These are phyloP conservation scores for Sturmia bella DNA, from an alignment of 2,888 invertebrate species.

Conservation along the genomic window DNA sequence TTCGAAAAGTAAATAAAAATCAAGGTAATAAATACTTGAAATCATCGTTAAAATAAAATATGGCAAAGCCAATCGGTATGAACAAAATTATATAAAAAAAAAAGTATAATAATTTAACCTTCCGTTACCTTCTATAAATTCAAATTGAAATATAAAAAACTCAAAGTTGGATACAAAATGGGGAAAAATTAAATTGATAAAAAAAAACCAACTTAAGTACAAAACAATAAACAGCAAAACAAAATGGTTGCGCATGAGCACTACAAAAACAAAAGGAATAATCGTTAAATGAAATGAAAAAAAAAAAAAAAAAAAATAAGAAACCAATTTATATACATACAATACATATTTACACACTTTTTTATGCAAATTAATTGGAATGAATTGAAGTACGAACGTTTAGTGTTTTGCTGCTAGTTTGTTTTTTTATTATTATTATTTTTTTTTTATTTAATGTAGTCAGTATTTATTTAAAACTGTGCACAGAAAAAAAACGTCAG, in stretches of 20 bases:
- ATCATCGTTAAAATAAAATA: constrained; percentile 51
- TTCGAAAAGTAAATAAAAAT: constrained; percentile 53
- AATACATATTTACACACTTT: constrained; percentile 68
- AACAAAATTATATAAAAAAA: constrained; percentile 48
- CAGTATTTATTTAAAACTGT: constrained; percentile 23
- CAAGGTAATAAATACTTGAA: constrained; percentile 63
- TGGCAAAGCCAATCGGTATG: constrained; percentile 60
- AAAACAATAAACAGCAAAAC: constrained; percentile 63
- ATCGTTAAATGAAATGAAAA: constrained; percentile 50
- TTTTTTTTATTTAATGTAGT: constrained; percentile 9
- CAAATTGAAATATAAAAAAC: constrained; percentile 48
- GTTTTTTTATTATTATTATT: not conserved
- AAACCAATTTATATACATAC: constrained; percentile 38
- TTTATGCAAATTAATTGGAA: constrained; percentile 69
- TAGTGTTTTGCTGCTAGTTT: constrained; percentile 28
- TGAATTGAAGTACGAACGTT: constrained; percentile 48
- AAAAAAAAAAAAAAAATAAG: constrained; percentile 41
- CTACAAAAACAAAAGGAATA: constrained; percentile 47
- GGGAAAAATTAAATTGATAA: constrained; percentile 47
- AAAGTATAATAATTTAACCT: constrained; percentile 65
- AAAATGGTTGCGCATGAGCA: constrained; percentile 70
- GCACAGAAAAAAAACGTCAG: constrained; percentile 34
- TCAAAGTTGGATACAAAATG: constrained; percentile 36
- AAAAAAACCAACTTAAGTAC: constrained; percentile 39
- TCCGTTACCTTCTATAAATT: constrained; percentile 71